These are phyloP conservation scores for Clinocottus analis DNA, from an alignment of 2,113 vertebrate species.

Conservation along the genomic window DNA sequence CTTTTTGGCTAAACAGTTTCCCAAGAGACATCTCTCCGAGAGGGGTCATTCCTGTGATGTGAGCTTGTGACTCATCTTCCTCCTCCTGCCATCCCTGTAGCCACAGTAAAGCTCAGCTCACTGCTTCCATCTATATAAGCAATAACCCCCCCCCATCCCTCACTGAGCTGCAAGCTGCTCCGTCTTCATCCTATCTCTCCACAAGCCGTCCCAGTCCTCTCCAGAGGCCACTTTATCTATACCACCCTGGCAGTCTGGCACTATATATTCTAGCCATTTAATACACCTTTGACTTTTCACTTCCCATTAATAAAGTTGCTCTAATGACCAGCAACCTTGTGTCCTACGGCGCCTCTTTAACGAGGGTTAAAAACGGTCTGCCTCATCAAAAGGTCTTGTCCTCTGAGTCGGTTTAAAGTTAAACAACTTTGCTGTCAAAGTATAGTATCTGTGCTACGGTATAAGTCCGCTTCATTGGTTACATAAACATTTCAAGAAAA, in stretches of 20 bases:
- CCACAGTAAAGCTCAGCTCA: constrained; percentile 26
- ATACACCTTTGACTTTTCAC: constrained; percentile 67
- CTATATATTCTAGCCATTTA: constrained; percentile 66
- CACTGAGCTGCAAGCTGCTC: constrained; percentile 47
- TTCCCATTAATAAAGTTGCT: constrained; percentile 63
- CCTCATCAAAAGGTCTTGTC: constrained; percentile 31
- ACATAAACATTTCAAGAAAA: background rate
- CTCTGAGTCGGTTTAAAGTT: constrained; percentile 5
- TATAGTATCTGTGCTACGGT: background rate
- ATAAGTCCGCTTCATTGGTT: background rate
- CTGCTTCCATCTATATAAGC: constrained; percentile 33
- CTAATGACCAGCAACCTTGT: constrained; percentile 48
- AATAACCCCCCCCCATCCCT: constrained; percentile 2
- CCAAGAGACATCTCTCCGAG: constrained; percentile 22
- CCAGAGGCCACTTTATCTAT: constrained; percentile 62
- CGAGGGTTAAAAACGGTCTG: constrained; percentile 27
- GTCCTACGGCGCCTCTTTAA: constrained; percentile 28
- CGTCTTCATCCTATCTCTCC: constrained; percentile 27
- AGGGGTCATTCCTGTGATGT: constrained; percentile 48
- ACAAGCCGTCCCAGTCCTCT: constrained; percentile 29
- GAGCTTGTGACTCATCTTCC: constrained; percentile 49
- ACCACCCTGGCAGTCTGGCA: constrained; percentile 42
- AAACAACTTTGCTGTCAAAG: constrained; percentile 1
- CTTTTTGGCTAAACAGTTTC: constrained; percentile 60
- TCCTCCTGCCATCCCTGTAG: constrained; percentile 7